Base-by-base conservation (phyloP, 2,888 invertebrate species). In the Tetragnatha montana region DNA sequence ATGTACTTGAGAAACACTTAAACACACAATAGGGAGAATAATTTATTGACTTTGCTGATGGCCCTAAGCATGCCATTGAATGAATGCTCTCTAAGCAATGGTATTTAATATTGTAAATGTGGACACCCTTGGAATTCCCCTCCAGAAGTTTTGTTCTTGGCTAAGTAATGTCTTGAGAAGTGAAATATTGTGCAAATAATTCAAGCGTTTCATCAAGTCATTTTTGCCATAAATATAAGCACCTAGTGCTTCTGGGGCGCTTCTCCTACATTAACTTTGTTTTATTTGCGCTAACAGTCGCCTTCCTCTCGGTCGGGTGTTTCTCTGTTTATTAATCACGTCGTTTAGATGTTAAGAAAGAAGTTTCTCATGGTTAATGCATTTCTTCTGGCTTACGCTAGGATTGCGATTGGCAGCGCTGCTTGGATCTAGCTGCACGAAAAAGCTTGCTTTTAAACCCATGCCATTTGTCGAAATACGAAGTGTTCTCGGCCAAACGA, bases 181-280 rank as follows among this genome's bases (percentile, higher is more conserved):
- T 81, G 75, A 87, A 81, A 87, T 74, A 87, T 69, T 73, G 73
- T 75, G 75, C 69, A 81, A 87, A 81, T 87, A 87, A 87, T 75
- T 87, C 81, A 87, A 81, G 87, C 69, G 81, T 81, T 87, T 81
- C 49, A 87, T 87, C 87, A 81, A 87, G 81, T 87, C 87, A 81
- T 85, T 85, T 78, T 85, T 78, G 60, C 71, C 85, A 85, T 85
- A 85, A 85, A 85, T 85, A 85, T 85, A 71, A 85, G 85, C 85
- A 85, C 85, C 85, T 85, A 85, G 50, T 71, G 69, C 78, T 71
- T 69, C 78, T 69, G 69, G 73, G 51, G 21, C 60, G 47, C 69
- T 85, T 85, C 85, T 75, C 22, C 85, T 85, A 79, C 85, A 85
- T 85, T 85, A 85, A 85, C 76, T 85, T 79, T 79, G 85, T 85